Percentiles rank a stretch among this genome's conserved stretches.
Conservation (phyloP, 1,140 invertebrate genomes). For the Marisa cornuarietis region DNA sequence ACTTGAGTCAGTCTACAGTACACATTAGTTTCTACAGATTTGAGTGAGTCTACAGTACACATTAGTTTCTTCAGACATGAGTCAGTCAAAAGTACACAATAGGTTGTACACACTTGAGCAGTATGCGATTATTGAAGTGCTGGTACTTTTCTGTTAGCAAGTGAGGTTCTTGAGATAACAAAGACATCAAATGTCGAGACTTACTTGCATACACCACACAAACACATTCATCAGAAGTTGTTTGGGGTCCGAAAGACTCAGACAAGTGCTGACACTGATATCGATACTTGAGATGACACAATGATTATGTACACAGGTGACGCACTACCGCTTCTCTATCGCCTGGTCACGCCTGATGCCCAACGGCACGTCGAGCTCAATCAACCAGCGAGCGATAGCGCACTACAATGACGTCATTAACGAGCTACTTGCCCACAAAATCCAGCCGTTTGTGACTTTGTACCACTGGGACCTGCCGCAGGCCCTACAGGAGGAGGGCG, state of each 20-base stretch:
- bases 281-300: not conserved
- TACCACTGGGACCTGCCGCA: slow-evolving; percentile 69
- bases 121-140: too few species aligned
- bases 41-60: too few species aligned
- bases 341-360: slow-evolving; percentile 59
- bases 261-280: not conserved
- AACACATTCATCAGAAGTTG: not conserved
- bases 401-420: slow-evolving; percentile 62
- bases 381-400: slow-evolving; percentile 49
- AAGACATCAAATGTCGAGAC: not conserved
- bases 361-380: slow-evolving; percentile 39
- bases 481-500: slow-evolving; percentile 64
- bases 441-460: slow-evolving; percentile 68
- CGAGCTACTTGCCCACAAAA: slow-evolving; percentile 44
- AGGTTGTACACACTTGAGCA: too few species aligned
- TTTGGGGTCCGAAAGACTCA: not conserved
- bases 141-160: too few species aligned
- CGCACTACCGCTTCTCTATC: slow-evolving; percentile 61
- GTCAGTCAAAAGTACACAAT: too few species aligned
- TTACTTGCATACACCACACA: not conserved
- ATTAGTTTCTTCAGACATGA: too few species aligned
- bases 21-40: too few species aligned
- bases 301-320: slow-evolving; percentile 37
- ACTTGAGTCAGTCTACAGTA: too few species aligned
- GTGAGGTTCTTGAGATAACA: too few species aligned